Evolutionary conservation across 53 echinoderm and acorn worm genomes (phyloP), one percentile per base, ranked within the genome.

Genomic region (Luidia sarsii): DNA sequence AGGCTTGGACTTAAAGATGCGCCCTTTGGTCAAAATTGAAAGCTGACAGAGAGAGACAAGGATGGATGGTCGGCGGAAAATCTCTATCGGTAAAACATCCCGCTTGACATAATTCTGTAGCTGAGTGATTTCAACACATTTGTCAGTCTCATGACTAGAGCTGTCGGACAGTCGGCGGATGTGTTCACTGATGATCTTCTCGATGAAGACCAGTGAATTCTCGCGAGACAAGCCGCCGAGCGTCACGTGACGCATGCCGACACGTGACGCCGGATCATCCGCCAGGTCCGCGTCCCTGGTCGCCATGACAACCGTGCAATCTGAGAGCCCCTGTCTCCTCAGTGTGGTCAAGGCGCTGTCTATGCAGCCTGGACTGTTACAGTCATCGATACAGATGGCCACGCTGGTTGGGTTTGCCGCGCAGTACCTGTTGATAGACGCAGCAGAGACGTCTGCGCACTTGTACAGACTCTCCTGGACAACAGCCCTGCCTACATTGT

Each of bases 211-310:
- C 1, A 11, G 27, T 2, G 57, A 39, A 74, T 18, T 57, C 8
- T 22, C 13, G 27, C 11, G 57, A 6, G 27, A 39, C 18, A 74
- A 74, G 41, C 74, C 74, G 31, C 39, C n/a, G 29, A 74, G 39
- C 22, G 41, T 74, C 14, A 74, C 39, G 41, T 74, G 57, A 35
- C 74, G 56, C 25, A 41, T 23, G 29, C 18, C 0, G 24, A 35
- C 30, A 8, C 30, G 25, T n/a, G 28, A 28, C 7, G 0, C 24
- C 29, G 2, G 9, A 74, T 9, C 25, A 3, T 74, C 22, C 21
- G 57, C 2, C 25, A n/a, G 16, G 14, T 30, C 8, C 6, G 18
- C 28, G 4, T 39, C 21, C 51, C 57, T 41, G 15, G 57, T 57
- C 2, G 74, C 29, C 39, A 74, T 15, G 7, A 74, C 57, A 25